phyloP scores from a whole-genome alignment of 92 coral and sea anemone genomes.

The Nematostella vectensis region DNA sequence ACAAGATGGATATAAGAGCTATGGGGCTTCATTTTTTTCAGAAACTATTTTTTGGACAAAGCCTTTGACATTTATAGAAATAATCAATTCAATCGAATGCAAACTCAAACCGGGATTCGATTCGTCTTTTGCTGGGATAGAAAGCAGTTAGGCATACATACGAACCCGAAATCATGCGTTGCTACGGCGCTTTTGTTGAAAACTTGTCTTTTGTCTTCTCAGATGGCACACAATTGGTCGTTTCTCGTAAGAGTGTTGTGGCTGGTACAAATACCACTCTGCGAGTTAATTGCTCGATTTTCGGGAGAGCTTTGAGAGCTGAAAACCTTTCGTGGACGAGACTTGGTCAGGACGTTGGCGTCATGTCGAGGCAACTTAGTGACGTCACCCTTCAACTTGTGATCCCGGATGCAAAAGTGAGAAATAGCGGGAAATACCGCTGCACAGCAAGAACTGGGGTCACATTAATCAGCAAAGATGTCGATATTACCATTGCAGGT shows the following conservation, averaged over 20 bases:
- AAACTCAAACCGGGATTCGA: too few relatives aligned
- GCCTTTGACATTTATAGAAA: too few relatives aligned
- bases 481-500: constrained; percentile 18
- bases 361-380: not conserved
- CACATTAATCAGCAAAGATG: not conserved
- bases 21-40: too few relatives aligned
- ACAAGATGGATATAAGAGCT: too few relatives aligned
- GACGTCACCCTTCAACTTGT: constrained; percentile 12
- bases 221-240: not conserved
- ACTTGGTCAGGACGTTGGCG: not conserved
- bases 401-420: not conserved
- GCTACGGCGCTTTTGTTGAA: too few relatives aligned
- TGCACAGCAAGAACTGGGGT: constrained; percentile 7
- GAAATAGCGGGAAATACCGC: constrained; percentile 28
- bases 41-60: too few relatives aligned
- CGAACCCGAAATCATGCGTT: too few relatives aligned
- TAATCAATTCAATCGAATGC: too few relatives aligned
- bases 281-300: constrained; percentile 5
- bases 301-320: constrained; percentile 1
- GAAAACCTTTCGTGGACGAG: constrained; percentile 12
- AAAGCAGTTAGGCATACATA: too few relatives aligned
- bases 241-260: not conserved
- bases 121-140: too few relatives aligned
- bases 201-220: not conserved
- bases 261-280: not conserved